Evolutionary conservation across 1,140 invertebrate species (phyloP).

Genomic region (Teleopsis dalmanni): DNA sequence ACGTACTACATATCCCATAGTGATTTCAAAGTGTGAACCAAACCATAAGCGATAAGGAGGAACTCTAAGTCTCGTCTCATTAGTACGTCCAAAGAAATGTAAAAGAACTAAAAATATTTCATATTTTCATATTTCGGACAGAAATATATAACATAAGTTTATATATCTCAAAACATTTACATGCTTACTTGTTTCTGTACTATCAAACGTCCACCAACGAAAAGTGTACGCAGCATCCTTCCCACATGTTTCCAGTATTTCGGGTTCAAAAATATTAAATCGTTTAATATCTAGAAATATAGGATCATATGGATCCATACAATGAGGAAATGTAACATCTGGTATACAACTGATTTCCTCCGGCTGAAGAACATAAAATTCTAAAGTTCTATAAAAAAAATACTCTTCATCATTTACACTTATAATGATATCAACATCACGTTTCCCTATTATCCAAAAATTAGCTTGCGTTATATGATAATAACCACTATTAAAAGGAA

Average conservation of each 20-base stretch:
- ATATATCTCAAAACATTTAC: background rate
- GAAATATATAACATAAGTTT: background rate
- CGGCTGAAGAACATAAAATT: background rate
- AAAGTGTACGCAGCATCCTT: constrained; percentile 8
- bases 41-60: constrained; percentile 13
- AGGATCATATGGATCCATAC: constrained; percentile 4
- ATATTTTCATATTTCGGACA: background rate
- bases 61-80: background rate
- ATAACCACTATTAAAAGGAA: constrained; percentile 9
- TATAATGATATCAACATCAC: background rate
- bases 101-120: background rate
- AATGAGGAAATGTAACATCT: constrained; percentile 2
- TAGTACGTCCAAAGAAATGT: constrained; percentile 3
- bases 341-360: constrained; percentile 1
- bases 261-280: constrained; percentile 7
- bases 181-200: background rate
- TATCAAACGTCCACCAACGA: no score
- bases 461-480: constrained; percentile 1
- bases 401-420: background rate
- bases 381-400: constrained; percentile 1
- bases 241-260: background rate
- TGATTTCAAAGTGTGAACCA: constrained; percentile 4
- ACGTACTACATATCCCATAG: constrained; percentile 1
- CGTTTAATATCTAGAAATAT: constrained; percentile 8
- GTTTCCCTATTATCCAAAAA: constrained; percentile 7